Base-by-base conservation (phyloP, 2,888 invertebrate species). In the Metacarcinus magister region DNA sequence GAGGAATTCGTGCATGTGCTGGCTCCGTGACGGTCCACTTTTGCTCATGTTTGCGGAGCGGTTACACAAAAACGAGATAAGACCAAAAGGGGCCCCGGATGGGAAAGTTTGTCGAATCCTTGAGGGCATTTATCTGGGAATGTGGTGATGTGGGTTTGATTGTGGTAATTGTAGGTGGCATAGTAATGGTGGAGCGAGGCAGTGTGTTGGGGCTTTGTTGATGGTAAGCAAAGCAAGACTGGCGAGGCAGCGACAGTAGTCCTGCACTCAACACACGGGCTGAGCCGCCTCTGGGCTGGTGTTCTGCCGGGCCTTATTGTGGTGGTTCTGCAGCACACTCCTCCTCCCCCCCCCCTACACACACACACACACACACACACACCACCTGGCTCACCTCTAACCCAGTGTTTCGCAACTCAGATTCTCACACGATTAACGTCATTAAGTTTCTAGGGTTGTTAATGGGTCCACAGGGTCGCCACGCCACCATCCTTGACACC, bases 41-140 rank as follows among this genome's bases (percentile, higher is more conserved):
- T 67, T 82, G 32, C 82, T 82, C 10, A 32, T 82, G 32, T 82
- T 82, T 82, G 82, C n/a, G 82, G 32, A 16, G 32, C 75, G 75
- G 48, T 32, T 32, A 82, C 32, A 82, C 82, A 32, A 82, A 82
- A 82, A 82, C 32, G 10, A 32, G 28, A 32, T 32, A 82, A 32
- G 28, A 32, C 32, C 13, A 82, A 82, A 82, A 32, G 82, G 32
- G 32, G 28, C 82, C 0, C 82, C 82, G 82, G 82, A 82, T 82
- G 82, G 82, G 82, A 82, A 82, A 82, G 82, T 82, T 82, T 82
- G 82, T 82, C 32, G 23, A 82, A 82, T 82, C 82, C 82, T 82
- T 82, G 82, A 82, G 82, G 82, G 82, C 82, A 82, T 82, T 82
- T 82, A 82, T 28, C 82, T 32, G 82, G 82, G 82, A 82, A 28